Evolutionary conservation across 2,888 invertebrate genomes (phyloP).

Genomic region (Acanthosepion pharaonis): DNA sequence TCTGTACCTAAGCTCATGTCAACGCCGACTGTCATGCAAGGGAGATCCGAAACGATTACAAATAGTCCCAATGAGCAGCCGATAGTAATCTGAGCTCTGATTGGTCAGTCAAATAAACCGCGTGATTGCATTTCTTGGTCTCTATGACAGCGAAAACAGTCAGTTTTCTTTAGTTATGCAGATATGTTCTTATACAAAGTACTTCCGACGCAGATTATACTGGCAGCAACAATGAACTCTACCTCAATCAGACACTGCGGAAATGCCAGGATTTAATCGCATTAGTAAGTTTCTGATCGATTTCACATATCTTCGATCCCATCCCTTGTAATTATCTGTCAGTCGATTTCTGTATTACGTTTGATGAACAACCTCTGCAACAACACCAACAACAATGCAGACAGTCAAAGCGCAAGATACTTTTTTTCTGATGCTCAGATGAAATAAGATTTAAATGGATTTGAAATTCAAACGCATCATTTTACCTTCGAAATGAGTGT

Average conservation of each 20-base stretch:
- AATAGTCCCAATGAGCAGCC: neutral
- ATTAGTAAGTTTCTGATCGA: neutral
- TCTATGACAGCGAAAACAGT: neutral
- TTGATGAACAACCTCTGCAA: neutral
- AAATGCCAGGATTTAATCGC: neutral
- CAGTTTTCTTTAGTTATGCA: neutral
- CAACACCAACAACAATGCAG: too few relatives aligned
- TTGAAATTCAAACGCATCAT: too few relatives aligned
- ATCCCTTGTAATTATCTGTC: neutral
- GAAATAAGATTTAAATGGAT: too few relatives aligned
- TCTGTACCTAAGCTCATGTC: neutral
- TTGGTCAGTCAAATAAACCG: neutral
- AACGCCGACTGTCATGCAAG: neutral
- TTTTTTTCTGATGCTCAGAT: too few relatives aligned
- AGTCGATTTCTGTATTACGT: neutral
- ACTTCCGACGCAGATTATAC: neutral
- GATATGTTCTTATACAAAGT: neutral
- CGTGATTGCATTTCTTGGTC: neutral
- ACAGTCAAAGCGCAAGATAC: too few relatives aligned
- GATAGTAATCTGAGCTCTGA: neutral
- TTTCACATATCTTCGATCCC: neutral
- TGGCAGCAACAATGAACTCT: neutral
- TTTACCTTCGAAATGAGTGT: too few relatives aligned
- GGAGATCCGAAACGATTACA: neutral
- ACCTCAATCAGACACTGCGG: neutral